Conservation (phyloP, 2,113 vertebrate species). For the Psittacula cyanocephala region DNA sequence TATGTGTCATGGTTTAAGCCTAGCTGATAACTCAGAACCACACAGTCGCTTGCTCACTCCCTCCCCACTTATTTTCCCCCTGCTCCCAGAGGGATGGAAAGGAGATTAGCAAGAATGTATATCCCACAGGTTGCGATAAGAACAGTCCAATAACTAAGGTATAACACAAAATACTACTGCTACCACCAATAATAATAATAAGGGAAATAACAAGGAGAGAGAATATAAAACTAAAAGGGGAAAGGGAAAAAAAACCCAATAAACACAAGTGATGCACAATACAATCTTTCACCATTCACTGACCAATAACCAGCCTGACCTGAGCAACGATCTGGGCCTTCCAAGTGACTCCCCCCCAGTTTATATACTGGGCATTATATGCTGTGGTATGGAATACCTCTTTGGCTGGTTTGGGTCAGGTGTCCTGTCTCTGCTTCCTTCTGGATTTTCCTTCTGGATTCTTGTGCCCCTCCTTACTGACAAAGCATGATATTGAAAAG, state of each 20-base stretch:
- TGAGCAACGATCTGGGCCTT: neutral
- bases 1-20: neutral
- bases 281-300: neutral
- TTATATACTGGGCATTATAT: neutral
- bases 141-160: neutral
- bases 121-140: neutral
- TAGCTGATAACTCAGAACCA: neutral
- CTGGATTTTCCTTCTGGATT: fast-evolving
- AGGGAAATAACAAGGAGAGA: neutral
- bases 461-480: neutral
- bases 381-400: neutral
- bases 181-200: neutral
- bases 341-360: neutral
- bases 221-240: neutral
- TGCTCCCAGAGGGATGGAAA: neutral
- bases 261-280: neutral
- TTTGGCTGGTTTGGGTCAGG: neutral
- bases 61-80: neutral
- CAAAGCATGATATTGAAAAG: neutral
- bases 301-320: neutral
- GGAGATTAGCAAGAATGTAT: neutral
- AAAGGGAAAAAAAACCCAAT: neutral
- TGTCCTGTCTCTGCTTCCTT: neutral
- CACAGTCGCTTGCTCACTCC: neutral
- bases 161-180: neutral